These are phyloP conservation scores for Solenopsis fugax DNA, from an alignment of 1,140 invertebrate species.

Conservation along the genomic window DNA sequence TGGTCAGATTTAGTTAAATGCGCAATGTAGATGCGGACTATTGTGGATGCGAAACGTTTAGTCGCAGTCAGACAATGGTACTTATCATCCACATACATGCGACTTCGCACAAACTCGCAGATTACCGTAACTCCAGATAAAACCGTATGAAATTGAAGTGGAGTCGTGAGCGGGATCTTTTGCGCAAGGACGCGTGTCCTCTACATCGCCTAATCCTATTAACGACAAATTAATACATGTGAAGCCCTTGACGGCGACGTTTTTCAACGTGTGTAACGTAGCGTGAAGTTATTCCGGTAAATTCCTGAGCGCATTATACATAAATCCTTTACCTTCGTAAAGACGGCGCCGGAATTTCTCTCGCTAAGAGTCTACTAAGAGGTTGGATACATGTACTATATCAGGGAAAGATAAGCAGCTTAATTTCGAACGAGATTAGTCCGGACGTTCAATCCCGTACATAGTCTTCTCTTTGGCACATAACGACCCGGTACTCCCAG, in stretches of 20 bases:
- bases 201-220: conserved; percentile 36
- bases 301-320: conserved; percentile 43
- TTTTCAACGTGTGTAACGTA: conserved; percentile 17
- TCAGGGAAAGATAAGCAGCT: conserved; percentile 76
- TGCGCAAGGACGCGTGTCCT: background rate
- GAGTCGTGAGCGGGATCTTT: background rate
- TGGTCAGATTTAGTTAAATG: background rate
- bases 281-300: conserved; percentile 30
- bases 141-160: background rate
- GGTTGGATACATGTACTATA: conserved; percentile 65
- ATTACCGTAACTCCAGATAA: conserved; percentile 46
- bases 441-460: conserved; percentile 72
- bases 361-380: conserved; percentile 67
- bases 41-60: conserved; percentile 30
- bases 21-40: conserved; percentile 4
- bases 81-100: conserved; percentile 29
- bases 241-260: conserved; percentile 1
- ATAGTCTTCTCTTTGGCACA: conserved; percentile 71
- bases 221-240: conserved; percentile 54
- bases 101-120: conserved; percentile 33
- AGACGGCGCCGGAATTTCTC: conserved; percentile 52
- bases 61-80: conserved; percentile 18
- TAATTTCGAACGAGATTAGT: conserved; percentile 78
- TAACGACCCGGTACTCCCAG: conserved; percentile 68
- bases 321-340: conserved; percentile 63